Base-by-base conservation (phyloP, 2,797 vertebrate species). In the Anguilla pacifica region DNA sequence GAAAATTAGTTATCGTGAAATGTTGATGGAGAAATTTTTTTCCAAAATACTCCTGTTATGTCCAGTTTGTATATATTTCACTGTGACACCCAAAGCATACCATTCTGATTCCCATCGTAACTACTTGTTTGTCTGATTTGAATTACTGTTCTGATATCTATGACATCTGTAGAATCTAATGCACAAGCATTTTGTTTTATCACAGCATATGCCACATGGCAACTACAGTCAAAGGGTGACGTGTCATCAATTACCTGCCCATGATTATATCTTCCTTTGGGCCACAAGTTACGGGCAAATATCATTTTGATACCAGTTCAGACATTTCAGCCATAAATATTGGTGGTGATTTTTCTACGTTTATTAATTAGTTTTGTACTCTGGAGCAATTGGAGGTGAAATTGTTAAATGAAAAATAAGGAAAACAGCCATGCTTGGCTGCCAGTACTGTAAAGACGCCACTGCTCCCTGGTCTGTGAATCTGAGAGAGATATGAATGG, bases 321-420 rank as follows among this genome's bases (percentile, higher is more conserved):
- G n/a, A 25, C 2, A 28, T 67, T 72, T 72, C 10, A 31, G 25
- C 22, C 25, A n/a, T 2, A n/a, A 51, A 53, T 53, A 13, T 83
- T 22, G 4, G 11, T 6, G n/a, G 15, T 15, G 13, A 7, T n/a
- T 7, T n/a, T 46, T 25, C 6, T 13, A 22, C 49, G 19, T 25
- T 3, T 6, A 19, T 46, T 82, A 3, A 46, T 19, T 43, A 19
- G 81, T 53, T 83, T 39, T 74, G 70, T 11, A 5, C 35, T 77
- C 72, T 43, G 59, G 43, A 82, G 43, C 17, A 57, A 81, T 86
- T 67, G 6, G 72, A 39, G 17, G 49, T 82, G 67, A 17, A 6
- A 22, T 59, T 70, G 9, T 53, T 28, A 57, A 87, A 87, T 51
- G 53, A 70, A 70, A 64, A 84, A 59, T 19, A 5, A 84, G 22